Percentiles rank a stretch among this genome's conserved stretches.
phyloP scores from a whole-genome alignment of 2,113 vertebrate species.

The Jaculus jaculus region DNA sequence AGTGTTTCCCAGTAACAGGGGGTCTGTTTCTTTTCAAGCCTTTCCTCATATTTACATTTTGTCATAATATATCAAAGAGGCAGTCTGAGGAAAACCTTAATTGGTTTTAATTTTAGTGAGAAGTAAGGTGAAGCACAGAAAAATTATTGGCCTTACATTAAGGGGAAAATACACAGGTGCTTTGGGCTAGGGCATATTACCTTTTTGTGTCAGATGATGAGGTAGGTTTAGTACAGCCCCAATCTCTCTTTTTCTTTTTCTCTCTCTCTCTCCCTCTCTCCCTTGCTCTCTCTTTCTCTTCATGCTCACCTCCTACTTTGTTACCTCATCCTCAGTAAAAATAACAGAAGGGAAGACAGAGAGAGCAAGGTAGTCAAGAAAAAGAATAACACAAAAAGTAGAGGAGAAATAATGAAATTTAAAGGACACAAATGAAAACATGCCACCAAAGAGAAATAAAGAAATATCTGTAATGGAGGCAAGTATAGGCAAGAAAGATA shows the following conservation, averaged over 20 bases:
- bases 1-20: conserved; percentile 43
- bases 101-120: conserved; percentile 46
- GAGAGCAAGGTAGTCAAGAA: background rate
- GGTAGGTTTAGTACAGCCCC: background rate
- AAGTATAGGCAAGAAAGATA: background rate
- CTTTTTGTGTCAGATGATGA: background rate
- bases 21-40: conserved; percentile 66
- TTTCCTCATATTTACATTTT: conserved; percentile 56
- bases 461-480: background rate
- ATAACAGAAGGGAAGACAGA: background rate
- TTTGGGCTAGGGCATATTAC: background rate
- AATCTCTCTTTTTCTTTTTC: background rate
- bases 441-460: background rate
- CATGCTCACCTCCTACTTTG: background rate
- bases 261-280: background rate
- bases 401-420: background rate
- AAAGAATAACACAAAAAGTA: conserved; percentile 7
- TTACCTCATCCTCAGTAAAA: background rate
- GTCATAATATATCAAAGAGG: conserved; percentile 34
- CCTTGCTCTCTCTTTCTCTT: background rate
- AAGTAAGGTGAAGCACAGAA: conserved; percentile 41
- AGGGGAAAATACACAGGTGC: background rate
- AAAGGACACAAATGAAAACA: background rate
- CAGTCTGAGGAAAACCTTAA: background rate
- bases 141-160: conserved; percentile 9